Evolutionary conservation across 2,797 vertebrate species (phyloP), one percentile per base, ranked within the genome.

Genomic region (Calcarius lapponicus): DNA sequence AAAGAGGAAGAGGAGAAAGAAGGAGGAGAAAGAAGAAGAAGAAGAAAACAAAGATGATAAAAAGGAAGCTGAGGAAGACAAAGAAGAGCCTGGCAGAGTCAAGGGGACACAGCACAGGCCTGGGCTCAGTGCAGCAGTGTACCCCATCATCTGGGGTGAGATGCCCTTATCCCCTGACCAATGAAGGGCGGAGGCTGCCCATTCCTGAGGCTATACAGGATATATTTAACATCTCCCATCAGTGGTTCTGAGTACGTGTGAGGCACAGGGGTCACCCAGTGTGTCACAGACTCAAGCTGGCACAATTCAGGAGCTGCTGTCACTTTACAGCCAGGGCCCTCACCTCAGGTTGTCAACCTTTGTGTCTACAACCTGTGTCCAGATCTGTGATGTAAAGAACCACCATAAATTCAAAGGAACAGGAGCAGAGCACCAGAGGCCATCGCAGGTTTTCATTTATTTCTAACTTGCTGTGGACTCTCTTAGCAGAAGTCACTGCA

Each of bases 121-220:
- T 67, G 54, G 29, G 20, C 34, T 56, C n/a, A 10, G 29, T 14
- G n/a, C 13, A 16, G 18, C 10, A 18, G 42, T 31, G 57, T 70
- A 25, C 29, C 17, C 34, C 56, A 42, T 40, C 25, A 25, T 45
- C 25, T 38, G 11, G 8, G 18, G 6, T 17, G 20, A 62, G 20
- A 31, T 58, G 24, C 15, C 40, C 1, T 0, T 3, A 29, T 26
- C 6, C 28, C 34, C 47, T 0, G 1, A 5, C 0, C 1, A 4
- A 14, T n/a, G 32, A 1, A 2, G 34, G 51, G 40, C 12, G 13
- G 24, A 36, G 29, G 29, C 26, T 20, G 6, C 48, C 61, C 17
- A 2, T 54, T 91, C 73, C 81, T 24, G 40, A 54, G 42, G 42
- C 2, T 53, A 0, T 71, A 31, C 40, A 38, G 28, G 61, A 36